Base-by-base conservation (phyloP, 2,113 vertebrate genomes). In the Urocolius indicus region DNA sequence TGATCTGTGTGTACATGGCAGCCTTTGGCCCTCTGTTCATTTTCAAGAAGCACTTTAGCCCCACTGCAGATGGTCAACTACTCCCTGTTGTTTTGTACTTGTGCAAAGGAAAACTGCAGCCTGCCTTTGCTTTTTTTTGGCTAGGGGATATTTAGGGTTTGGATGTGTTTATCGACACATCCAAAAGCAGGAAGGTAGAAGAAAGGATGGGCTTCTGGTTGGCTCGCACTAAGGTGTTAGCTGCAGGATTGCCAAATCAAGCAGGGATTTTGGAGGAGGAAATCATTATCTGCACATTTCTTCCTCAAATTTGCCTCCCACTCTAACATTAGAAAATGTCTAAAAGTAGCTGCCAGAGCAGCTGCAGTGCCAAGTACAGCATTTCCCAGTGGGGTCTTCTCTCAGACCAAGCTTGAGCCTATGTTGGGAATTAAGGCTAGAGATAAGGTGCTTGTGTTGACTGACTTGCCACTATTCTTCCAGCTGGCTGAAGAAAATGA, bases 211-310 rank as follows among this genome's bases (percentile, higher is more conserved):
- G 22, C 6, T 21, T 30, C 34, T 71, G 16, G 18, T 21, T 80
- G 95, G 71, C 74, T 66, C 18, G 63, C 1, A 1, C 78, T 34
- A 29, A 91, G 78, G 58, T 7, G 0, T 81, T 82, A 72, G 75
- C 93, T 87, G 82, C 52, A 74, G 75, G 79, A 77, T n/a, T 91
- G 81, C 69, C 74, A 93, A 62, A 18, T 63, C 41, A 52, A 82
- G 87, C 74, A 49, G 71, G 87, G 62, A 59, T 91, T 91, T 89
- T 2, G 0, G 87, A 72, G 52, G 58, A 94, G 74, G 91, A 91
- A 95, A 75, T 87, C 5, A 36, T 84, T 75, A 75, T 87, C 84
- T 46, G 84, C 67, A 43, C 49, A 7, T 24, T 82, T 87, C 80
- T 84, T 82, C 61, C 89, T 79, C 68, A 61, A 80, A 73, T 65